Conservation (phyloP, 2,888 invertebrate species). For the Cheilosia vernalis region DNA sequence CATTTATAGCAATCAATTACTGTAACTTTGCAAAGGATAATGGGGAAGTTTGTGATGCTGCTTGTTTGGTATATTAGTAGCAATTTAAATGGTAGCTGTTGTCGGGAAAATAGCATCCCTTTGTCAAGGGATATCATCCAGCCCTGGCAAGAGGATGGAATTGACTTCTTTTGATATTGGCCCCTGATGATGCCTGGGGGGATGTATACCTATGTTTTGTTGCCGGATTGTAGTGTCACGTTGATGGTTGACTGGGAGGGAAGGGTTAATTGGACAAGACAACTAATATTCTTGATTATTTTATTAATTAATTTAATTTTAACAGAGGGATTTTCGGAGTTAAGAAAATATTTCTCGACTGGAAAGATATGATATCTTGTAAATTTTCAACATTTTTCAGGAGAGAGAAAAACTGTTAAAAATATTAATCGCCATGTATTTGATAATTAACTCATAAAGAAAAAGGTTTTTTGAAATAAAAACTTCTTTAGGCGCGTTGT, state of each 20-base stretch:
- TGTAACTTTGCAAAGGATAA: constrained; percentile 68
- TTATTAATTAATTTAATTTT: constrained; percentile 68
- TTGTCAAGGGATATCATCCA: constrained; percentile 59
- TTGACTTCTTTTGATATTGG: constrained; percentile 62
- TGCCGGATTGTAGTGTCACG: constrained; percentile 4
- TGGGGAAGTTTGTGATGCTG: constrained; percentile 67
- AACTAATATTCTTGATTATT: constrained; percentile 68
- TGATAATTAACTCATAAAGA: too few species aligned
- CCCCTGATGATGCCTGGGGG: not conserved
- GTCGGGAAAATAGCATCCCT: constrained; percentile 72
- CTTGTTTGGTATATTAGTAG: constrained; percentile 75
- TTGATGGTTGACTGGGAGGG: constrained; percentile 10
- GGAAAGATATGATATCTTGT: too few species aligned
- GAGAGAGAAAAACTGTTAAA: too few species aligned
- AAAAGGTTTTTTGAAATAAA: too few species aligned
- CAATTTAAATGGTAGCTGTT: constrained; percentile 75
- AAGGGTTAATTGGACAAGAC: constrained; percentile 69
- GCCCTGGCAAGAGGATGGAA: constrained; percentile 40
- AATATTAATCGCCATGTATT: too few species aligned
- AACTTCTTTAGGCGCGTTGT: too few species aligned
- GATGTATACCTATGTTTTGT: not conserved
- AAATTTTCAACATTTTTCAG: too few species aligned
- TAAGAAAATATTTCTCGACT: not conserved
- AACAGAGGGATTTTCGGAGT: constrained; percentile 6
- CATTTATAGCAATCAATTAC: constrained; percentile 75